Evolutionary conservation across 2,113 vertebrate species (phyloP), one percentile per base, ranked within the genome.

Genomic region (Hepsetus odoe): DNA sequence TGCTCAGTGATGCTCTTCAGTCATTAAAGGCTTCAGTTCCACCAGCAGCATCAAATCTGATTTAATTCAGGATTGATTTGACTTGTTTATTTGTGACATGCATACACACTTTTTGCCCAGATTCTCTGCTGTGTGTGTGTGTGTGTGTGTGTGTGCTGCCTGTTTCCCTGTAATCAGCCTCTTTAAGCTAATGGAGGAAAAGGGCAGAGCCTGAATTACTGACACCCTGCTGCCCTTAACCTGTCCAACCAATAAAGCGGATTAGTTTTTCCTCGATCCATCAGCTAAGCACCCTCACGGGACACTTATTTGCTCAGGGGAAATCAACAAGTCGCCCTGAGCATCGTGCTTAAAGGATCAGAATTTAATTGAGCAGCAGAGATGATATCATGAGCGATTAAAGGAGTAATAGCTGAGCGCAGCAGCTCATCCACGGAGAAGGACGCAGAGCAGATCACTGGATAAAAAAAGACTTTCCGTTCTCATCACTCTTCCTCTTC

Each of bases 221-320:
- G 95, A 96, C 95, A 94, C 94, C 91, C 93, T 85, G 87, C 91
- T 94, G 95, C 94, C 96, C 95, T 97, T 96, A 95, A 96, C 96
- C 95, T 94, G 95, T 94, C 95, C 95, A 55, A 93, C 95, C 95
- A 96, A 97, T 98, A 98, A 97, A 96, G 95, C 95, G 94, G 96
- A 99, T 97, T 97, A 94, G 95, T 94, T 96, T 62, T 96, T 94
- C 90, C 93, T 95, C 95, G 93, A 97, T 98, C 94, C 96, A 97
- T 98, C 96, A 98, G 93, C 93, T 89, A 89, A 91, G 92, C 93
- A 79, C 90, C 90, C 94, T 90, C 88, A 77, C 72, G 88, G 89
- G 91, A 90, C 94, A 89, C 92, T 88, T 94, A 93, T 96, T 96
- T 95, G 95, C 96, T 95, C 95, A 85, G 90, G 96, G 94, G 96